A percentile compares a stretch with the other conserved stretches of the same genome.
These are phyloP conservation scores for Cranoglanis bouderius DNA, from an alignment of 2,113 vertebrate genomes.

Conservation along the genomic window DNA sequence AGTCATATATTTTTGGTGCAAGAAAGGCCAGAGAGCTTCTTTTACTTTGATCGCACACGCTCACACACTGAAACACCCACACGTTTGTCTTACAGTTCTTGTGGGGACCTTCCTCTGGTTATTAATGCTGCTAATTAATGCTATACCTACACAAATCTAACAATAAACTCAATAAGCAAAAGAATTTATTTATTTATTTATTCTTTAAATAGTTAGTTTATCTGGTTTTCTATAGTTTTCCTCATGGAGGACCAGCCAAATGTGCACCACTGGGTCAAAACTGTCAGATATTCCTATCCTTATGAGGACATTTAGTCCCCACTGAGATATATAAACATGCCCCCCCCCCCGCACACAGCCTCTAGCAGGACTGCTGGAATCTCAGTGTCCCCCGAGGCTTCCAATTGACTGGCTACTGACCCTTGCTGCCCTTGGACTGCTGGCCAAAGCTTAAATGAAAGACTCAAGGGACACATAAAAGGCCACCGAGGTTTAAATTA, in stretches of 20 bases:
- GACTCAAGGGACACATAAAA: constrained; percentile 52
- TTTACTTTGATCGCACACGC: background rate
- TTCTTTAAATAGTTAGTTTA: too few relatives aligned
- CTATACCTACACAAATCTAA: background rate
- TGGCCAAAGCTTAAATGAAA: constrained; percentile 57
- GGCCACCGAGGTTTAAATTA: constrained; percentile 37
- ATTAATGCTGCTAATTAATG: background rate
- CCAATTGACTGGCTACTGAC: constrained; percentile 61
- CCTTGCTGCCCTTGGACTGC: constrained; percentile 56
- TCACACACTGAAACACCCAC: too few relatives aligned
- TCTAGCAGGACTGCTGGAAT: constrained; percentile 41
- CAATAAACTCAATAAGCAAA: background rate
- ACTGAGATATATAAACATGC: background rate
- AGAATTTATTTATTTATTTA: too few relatives aligned
- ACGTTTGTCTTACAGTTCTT: background rate
- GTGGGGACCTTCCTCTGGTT: background rate
- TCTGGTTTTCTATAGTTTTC: background rate
- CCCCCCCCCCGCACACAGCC: background rate
- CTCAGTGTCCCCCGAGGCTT: constrained; percentile 58
- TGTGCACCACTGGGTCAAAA: background rate
- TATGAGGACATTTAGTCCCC: background rate
- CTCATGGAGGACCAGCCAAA: background rate
- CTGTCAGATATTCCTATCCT: background rate
- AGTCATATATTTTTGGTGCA: constrained; percentile 11
- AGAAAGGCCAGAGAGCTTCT: background rate